A percentile compares a stretch with the other conserved stretches of the same genome.
Conservation (phyloP, 2,797 vertebrate species). For the Cynopterus sphinx region DNA sequence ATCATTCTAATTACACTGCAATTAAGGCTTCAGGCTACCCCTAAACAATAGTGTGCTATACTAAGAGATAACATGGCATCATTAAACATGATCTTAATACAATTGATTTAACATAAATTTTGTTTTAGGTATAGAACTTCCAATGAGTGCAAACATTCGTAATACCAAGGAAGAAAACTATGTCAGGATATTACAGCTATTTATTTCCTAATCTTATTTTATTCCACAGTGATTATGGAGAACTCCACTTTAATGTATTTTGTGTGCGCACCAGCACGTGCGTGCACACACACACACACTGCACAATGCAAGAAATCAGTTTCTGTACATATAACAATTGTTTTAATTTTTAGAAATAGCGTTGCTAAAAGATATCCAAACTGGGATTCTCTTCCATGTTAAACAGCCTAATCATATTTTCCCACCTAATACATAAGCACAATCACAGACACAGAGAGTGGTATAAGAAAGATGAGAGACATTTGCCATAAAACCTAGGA, state of each 20-base stretch:
- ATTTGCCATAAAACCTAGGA: background rate
- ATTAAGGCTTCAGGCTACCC: conserved; percentile 73
- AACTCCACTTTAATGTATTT: conserved; percentile 31
- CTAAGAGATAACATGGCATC: conserved; percentile 73
- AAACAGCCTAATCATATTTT: background rate
- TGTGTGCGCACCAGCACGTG: background rate
- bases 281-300: background rate
- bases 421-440: background rate
- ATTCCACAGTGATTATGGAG: conserved; percentile 53
- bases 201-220: conserved; percentile 73
- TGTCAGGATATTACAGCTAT: conserved; percentile 63
- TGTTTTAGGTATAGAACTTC: conserved; percentile 69
- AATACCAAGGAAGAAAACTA: conserved; percentile 75
- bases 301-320: background rate
- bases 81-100: conserved; percentile 71
- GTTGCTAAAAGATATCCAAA: background rate
- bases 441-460: background rate
- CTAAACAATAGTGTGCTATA: conserved; percentile 63
- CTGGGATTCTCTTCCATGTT: background rate
- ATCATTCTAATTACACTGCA: conserved; percentile 75
- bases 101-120: conserved; percentile 56
- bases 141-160: conserved; percentile 63
- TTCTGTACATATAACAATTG: conserved; percentile 56
- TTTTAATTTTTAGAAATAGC: conserved; percentile 51
- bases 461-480: background rate